Percentiles rank a stretch among this genome's conserved stretches.
Conservation (phyloP, 2,113 vertebrate genomes). For the Helogale parvula region DNA sequence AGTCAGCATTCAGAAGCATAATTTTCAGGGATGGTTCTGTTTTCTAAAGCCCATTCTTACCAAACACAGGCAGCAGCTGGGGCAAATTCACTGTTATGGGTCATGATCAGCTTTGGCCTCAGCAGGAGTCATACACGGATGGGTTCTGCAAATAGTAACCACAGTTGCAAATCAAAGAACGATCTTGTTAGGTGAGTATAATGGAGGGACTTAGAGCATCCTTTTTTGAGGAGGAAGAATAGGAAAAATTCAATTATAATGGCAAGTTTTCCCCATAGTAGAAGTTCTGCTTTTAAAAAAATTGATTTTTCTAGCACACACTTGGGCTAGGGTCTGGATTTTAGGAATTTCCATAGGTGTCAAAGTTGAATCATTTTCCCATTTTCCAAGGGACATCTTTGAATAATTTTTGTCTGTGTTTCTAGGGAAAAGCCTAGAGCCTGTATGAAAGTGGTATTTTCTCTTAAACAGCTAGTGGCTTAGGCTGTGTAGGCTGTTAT, state of each 20-base stretch:
- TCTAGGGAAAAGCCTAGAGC: neutral
- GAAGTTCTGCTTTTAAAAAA: slow-evolving; percentile 35
- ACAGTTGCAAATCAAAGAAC: slow-evolving; percentile 22
- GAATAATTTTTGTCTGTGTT: slow-evolving; percentile 40
- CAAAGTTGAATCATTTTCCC: slow-evolving; percentile 35
- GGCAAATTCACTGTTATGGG: neutral
- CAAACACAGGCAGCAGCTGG: neutral
- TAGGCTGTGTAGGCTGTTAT: neutral
- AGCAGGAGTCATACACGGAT: neutral
- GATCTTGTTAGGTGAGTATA: neutral
- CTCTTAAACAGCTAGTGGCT: neutral
- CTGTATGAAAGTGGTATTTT: neutral
- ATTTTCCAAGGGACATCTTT: slow-evolving; percentile 20
- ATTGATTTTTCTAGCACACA: neutral
- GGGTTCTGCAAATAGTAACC: slow-evolving; percentile 7
- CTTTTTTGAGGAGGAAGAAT: slow-evolving; percentile 15
- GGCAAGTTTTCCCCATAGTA: neutral
- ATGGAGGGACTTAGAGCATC: neutral
- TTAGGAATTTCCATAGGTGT: slow-evolving; percentile 13
- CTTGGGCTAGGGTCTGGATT: slow-evolving; percentile 8
- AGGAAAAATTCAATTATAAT: slow-evolving; percentile 39
- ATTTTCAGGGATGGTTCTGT: slow-evolving; percentile 13
- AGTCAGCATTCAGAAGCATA: neutral
- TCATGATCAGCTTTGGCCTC: neutral
- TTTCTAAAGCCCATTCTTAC: slow-evolving; percentile 25